phyloP scores from a whole-genome alignment of 2,113 vertebrate genomes.

The Penelope pileata region DNA sequence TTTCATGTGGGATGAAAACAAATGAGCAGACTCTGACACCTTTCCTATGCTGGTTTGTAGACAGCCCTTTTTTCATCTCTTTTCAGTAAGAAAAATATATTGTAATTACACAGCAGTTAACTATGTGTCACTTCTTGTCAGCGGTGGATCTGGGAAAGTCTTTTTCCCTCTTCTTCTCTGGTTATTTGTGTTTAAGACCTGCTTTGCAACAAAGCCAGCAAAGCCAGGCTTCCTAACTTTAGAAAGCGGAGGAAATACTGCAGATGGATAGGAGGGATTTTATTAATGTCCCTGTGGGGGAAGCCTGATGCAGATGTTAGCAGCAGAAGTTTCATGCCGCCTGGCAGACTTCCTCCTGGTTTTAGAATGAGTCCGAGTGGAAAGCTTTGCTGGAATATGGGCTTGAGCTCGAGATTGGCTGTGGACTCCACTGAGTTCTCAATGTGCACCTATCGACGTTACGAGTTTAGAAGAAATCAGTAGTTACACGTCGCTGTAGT shows the following conservation, averaged over 20 bases:
- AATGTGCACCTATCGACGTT: neutral
- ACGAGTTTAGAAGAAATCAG: neutral
- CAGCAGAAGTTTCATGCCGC: neutral
- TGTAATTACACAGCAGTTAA: neutral
- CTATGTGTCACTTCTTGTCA: neutral
- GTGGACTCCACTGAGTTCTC: neutral
- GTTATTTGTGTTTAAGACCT: neutral
- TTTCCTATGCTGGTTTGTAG: constrained; percentile 1
- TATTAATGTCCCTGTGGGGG: neutral
- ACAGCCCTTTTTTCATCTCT: neutral
- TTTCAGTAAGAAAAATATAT: neutral
- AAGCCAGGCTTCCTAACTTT: neutral
- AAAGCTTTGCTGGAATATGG: neutral
- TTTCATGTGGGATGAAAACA: neutral
- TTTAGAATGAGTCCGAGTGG: neutral
- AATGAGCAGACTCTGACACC: neutral
- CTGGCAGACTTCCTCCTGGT: neutral
- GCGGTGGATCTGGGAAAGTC: neutral
- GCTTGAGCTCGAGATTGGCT: neutral
- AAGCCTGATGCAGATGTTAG: neutral
- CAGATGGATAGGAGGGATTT: neutral
- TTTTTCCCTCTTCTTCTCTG: neutral
- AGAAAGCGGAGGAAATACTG: neutral
- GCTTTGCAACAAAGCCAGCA: neutral
- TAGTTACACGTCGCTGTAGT: neutral